A percentile compares a stretch with the other conserved stretches of the same genome.
These are phyloP conservation scores for Metellina segmentata DNA, from an alignment of 2,888 invertebrate genomes.

Conservation along the genomic window DNA sequence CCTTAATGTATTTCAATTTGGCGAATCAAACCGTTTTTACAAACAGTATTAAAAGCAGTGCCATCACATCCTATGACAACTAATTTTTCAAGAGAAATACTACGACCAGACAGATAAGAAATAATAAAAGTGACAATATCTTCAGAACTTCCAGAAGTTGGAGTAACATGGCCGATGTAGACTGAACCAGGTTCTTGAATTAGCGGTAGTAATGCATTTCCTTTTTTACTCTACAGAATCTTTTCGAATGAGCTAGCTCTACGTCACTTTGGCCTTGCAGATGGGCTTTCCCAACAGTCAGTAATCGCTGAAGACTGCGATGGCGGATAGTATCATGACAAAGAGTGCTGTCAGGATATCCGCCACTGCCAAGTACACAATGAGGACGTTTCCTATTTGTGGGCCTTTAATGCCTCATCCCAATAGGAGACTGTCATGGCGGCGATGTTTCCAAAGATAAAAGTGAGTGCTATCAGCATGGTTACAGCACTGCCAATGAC, in stretches of 20 bases:
- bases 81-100: too few species aligned
- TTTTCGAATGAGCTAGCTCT: constrained; percentile 80
- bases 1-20: neutral
- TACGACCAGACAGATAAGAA: too few species aligned
- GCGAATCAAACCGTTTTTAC: neutral
- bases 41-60: neutral
- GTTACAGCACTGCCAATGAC: constrained; percentile 32
- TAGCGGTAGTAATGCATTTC: constrained; percentile 79
- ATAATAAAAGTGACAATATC: too few species aligned
- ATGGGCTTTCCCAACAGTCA: constrained; percentile 58
- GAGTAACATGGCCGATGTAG: too few species aligned
- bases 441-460: constrained; percentile 48
- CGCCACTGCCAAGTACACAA: constrained; percentile 42
- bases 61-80: too few species aligned
- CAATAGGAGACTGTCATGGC: constrained; percentile 40
- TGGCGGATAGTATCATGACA: constrained; percentile 55
- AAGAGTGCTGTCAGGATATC: constrained; percentile 56
- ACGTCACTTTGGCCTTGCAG: constrained; percentile 79
- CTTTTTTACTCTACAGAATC: constrained; percentile 80
- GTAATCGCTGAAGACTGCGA: constrained; percentile 45
- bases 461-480: constrained; percentile 24
- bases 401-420: constrained; percentile 39
- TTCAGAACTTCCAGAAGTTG: too few species aligned
- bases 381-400: constrained; percentile 49
- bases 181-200: too few species aligned